Base-by-base conservation (phyloP, 2,888 invertebrate species). In the Operophtera brumata region DNA sequence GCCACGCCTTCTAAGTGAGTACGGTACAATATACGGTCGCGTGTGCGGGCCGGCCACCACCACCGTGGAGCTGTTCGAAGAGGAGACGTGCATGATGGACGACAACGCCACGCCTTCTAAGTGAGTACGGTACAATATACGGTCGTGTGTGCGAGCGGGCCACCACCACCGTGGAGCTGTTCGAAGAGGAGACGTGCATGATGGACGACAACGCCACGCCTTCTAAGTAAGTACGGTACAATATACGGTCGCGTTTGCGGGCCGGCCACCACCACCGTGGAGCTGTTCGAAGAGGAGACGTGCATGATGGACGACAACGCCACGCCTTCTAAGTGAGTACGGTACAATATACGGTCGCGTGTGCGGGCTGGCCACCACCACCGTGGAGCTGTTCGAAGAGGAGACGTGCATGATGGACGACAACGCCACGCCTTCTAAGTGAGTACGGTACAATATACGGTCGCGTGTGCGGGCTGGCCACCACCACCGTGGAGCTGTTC, bases 381-480 rank as follows among this genome's bases (percentile, higher is more conserved):
- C 91, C 39, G 88, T 92, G 51, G 92, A 92, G 72, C 88, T 93
- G 28, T 93, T 94, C 73, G 94, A 94, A 73, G 94, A 94, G 75
- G 94, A 94, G 69, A 94, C 94, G 5, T 93, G 94, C 60, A 94
- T 94, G 94, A 94, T 94, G 88, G 94, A 94, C 14, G 94, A 94
- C 73, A 92, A 90, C 59, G 89, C 87, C 26, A 88, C 90, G 36
- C 87, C 89, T 35, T 82, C 86, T 56, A 90, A 89, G 90, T 91
- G 74, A 78, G 82, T 78, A 62, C 10, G 51, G 35, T 34, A 43
- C 28, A 30, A 90, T 90, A 50, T 90, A 90, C 62, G 90, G 89
- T 1, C 81, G 90, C 1, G 89, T 90, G 8, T 90, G 90, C 59
- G 89, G 90, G 1, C 87, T 88, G 1, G 84, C 87, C 39, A 90